phyloP scores from a whole-genome alignment of 2,888 invertebrate species.

The Chaitophorus viminalis region DNA sequence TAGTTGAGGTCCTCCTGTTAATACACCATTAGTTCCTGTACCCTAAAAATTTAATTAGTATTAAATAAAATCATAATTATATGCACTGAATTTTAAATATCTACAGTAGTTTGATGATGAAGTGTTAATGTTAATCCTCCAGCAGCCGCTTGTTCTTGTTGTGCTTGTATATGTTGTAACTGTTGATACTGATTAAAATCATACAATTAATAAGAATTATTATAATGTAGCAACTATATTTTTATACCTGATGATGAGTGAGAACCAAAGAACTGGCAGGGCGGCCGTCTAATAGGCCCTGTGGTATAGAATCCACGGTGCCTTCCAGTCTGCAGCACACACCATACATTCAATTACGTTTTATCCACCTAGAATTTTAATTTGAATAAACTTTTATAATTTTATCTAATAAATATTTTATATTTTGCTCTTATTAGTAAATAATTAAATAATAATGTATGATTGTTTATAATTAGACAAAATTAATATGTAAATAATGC shows the following conservation, averaged over 20 bases:
- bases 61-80: constrained; percentile 36
- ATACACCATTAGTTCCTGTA: constrained; percentile 60
- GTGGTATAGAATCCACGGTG: constrained; percentile 67
- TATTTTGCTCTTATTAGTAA: neutral
- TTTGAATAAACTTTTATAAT: neutral
- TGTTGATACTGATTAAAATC: constrained; percentile 66
- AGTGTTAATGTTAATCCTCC: constrained; percentile 68
- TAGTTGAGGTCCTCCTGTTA: constrained; percentile 64
- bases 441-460: too few relatives aligned
- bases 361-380: constrained; percentile 53
- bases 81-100: constrained; percentile 5
- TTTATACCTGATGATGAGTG: constrained; percentile 66
- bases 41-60: constrained; percentile 59
- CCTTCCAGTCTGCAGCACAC: constrained; percentile 64
- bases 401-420: neutral
- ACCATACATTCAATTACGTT: constrained; percentile 62
- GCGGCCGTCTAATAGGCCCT: constrained; percentile 67
- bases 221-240: neutral
- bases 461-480: neutral
- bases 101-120: constrained; percentile 65
- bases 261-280: constrained; percentile 66
- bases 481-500: neutral
- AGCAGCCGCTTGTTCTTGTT: constrained; percentile 68
- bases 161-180: constrained; percentile 68
- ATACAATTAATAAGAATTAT: constrained; percentile 76